These are phyloP conservation scores for Cuculus canorus DNA, from an alignment of 2,797 vertebrate genomes.

Conservation along the genomic window DNA sequence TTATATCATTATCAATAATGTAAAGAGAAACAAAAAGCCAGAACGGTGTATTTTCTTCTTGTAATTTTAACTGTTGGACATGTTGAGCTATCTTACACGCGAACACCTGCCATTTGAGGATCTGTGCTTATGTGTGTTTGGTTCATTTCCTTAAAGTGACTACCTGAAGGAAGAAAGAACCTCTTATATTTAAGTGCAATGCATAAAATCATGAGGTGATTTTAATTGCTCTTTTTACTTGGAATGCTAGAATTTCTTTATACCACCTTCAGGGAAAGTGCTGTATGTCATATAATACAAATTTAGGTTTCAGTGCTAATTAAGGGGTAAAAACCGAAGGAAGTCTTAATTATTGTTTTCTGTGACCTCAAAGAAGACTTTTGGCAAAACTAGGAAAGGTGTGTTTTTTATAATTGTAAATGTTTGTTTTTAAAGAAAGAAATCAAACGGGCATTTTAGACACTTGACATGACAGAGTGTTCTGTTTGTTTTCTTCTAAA, in stretches of 20 bases:
- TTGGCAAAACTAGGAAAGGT: not conserved
- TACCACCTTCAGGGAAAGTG: not conserved
- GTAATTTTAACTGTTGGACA: not conserved
- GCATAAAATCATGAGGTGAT: not conserved
- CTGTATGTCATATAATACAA: not conserved
- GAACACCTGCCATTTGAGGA: not conserved
- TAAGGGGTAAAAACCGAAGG: accelerated
- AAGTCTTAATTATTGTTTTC: not conserved
- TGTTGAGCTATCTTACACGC: not conserved
- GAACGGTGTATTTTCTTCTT: not conserved
- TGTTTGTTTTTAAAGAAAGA: not conserved
- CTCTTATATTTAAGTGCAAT: not conserved
- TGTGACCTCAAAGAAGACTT: not conserved
- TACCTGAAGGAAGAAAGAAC: not conserved
- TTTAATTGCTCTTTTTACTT: not conserved
- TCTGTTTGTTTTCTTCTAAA: not conserved
- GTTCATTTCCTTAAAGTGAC: not conserved
- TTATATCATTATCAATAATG: not conserved
- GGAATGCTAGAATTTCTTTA: not conserved
- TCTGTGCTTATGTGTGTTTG: not conserved
- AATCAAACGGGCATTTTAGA: not conserved
- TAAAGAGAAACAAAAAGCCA: not conserved
- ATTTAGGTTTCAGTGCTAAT: not conserved
- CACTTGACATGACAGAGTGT: not conserved
- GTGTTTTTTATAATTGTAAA: not conserved